Percentiles rank a stretch among this genome's conserved stretches.
Evolutionary conservation across 2,113 vertebrate species (phyloP).

Genomic region (Gorilla gorilla): DNA sequence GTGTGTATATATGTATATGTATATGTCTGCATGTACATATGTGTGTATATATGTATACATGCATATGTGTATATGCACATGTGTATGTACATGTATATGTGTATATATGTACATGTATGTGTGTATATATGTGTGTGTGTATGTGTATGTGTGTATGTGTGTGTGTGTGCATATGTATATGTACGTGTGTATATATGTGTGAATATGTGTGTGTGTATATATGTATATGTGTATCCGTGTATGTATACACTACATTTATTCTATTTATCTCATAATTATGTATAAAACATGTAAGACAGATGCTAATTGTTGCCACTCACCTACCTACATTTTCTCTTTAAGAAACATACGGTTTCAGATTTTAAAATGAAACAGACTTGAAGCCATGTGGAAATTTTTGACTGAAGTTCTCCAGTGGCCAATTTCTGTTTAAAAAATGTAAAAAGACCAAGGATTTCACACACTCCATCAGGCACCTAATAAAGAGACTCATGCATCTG

Average conservation of each 20-base stretch:
- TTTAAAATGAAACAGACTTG: background rate
- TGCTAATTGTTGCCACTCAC: background rate
- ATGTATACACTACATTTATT: too few relatives aligned
- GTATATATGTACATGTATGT: accelerated
- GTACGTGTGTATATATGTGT: too few relatives aligned
- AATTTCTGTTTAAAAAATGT: background rate
- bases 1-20: too few relatives aligned
- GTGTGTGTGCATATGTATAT: too few relatives aligned
- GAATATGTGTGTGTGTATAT: too few relatives aligned
- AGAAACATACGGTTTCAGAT: background rate
- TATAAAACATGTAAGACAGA: background rate
- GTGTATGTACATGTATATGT: too few relatives aligned
- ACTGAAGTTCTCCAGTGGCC: background rate
- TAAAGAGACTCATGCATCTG: too few relatives aligned
- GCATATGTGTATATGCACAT: too few relatives aligned
- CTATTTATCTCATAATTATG: background rate
- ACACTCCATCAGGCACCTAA: background rate
- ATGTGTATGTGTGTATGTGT: too few relatives aligned
- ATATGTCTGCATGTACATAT: accelerated
- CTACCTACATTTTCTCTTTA: background rate
- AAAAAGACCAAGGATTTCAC: background rate
- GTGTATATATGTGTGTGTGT: too few relatives aligned
- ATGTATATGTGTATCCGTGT: background rate
- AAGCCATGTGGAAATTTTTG: background rate
- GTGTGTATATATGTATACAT: too few relatives aligned